Evolutionary conservation across 2,113 vertebrate genomes (phyloP), one percentile per base, ranked within the genome.

Genomic region (Dolichallabes microphthalmus): DNA sequence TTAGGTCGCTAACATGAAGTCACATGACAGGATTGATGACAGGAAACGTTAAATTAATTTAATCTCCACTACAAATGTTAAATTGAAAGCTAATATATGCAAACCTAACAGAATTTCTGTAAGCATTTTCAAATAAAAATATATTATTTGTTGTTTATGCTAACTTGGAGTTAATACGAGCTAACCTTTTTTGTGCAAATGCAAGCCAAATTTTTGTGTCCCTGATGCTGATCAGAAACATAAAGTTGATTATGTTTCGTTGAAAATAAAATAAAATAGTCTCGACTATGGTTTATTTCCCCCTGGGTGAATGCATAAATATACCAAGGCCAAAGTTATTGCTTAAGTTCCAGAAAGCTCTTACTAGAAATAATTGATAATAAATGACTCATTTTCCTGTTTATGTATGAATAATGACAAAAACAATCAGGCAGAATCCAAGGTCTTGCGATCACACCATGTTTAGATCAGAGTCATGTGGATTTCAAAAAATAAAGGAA

Each of bases 371-470:
- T 76, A 27, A 22, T 73, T 73, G 39, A 73, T 73, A 73, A 76
- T n/a, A 76, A 76, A 53, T 76, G 73, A 76, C 50, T 76, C 73
- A 76, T 55, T 76, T 76, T 76, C 73, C 73, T 76, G 73, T 76
- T 76, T 76, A 76, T 76, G 73, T 52, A 12, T 76, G 50, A 76
- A 53, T 76, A 76, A 76, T 53, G 50, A 76, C 6, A 27, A 76
- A 76, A 76, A 76, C 73, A 75, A 75, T 75, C 73, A 52, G 39
- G n/a, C 11, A 52, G 25, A 53, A 17, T 55, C 50, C 50, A 53
- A 53, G 45, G 73, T 53, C 73, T 17, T 32, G 25, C 55, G 73
- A 76, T 53, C 50, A 27, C 50, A 27, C 25, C 73, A 53, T 76
- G 73, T 17, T 76, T 53, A 53, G 50, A 76, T 50, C 50, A 1